phyloP scores from a whole-genome alignment of 2,797 vertebrate species.

The Alauda arvensis region DNA sequence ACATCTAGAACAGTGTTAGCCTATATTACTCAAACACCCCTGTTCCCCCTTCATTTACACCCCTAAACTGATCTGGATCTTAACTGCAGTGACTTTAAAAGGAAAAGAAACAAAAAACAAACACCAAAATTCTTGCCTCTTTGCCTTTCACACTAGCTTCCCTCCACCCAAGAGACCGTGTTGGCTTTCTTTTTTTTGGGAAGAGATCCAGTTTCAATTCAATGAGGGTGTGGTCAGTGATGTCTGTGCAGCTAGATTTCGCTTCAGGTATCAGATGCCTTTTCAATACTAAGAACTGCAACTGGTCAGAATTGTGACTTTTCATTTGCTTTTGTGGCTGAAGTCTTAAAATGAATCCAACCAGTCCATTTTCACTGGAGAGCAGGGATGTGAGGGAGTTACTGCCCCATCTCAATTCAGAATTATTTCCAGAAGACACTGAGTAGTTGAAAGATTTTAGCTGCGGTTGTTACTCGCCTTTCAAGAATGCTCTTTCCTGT shows the following conservation, averaged over 20 bases:
- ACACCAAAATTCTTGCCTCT: slow-evolving; percentile 34
- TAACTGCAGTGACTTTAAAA: slow-evolving; percentile 46
- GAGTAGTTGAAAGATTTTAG: background rate
- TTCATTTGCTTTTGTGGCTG: slow-evolving; percentile 23
- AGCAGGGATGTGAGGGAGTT: background rate
- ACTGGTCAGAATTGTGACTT: background rate
- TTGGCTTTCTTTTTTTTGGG: slow-evolving; percentile 2
- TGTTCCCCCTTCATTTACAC: slow-evolving; percentile 29
- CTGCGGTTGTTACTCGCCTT: background rate
- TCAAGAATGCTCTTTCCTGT: background rate
- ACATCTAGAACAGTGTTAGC: slow-evolving; percentile 73
- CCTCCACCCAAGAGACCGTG: background rate
- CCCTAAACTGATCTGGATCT: slow-evolving; percentile 45
- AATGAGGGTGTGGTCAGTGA: slow-evolving; percentile 8
- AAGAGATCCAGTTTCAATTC: slow-evolving; percentile 25
- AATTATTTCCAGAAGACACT: background rate
- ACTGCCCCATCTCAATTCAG: background rate
- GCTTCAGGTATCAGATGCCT: slow-evolving; percentile 41
- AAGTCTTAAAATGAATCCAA: background rate
- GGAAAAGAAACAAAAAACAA: background rate
- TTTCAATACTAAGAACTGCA: slow-evolving; percentile 22
- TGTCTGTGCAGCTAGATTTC: slow-evolving; percentile 36
- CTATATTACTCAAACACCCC: slow-evolving; percentile 63
- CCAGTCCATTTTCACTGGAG: background rate
- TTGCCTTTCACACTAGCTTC: slow-evolving; percentile 35